Conservation (phyloP, 2,113 vertebrate genomes). For the Empidonax traillii region DNA sequence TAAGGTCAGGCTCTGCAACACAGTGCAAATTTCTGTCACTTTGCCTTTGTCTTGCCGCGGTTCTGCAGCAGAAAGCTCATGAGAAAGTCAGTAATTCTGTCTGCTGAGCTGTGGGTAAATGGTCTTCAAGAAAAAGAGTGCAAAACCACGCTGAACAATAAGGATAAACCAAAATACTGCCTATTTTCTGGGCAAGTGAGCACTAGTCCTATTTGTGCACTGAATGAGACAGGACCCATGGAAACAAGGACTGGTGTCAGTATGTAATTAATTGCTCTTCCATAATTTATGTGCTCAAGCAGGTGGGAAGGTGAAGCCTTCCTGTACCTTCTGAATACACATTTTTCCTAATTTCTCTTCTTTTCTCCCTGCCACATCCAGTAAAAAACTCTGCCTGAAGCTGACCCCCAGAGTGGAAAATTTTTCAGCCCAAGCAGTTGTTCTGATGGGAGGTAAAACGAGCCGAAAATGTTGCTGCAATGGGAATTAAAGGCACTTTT, state of each 20-base stretch:
- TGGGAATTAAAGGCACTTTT: not conserved
- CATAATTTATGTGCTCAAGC: not conserved
- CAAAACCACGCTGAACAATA: not conserved
- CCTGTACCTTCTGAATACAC: not conserved
- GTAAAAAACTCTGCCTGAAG: not conserved
- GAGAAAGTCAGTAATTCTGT: slow-evolving; percentile 8
- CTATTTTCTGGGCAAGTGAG: not conserved
- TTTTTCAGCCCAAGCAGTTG: not conserved
- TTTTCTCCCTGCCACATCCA: not conserved
- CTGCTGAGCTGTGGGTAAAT: not conserved
- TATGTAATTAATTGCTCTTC: not conserved
- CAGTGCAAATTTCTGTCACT: slow-evolving; percentile 3
- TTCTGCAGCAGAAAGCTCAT: not conserved
- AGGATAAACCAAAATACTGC: not conserved
- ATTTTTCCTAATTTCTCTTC: not conserved
- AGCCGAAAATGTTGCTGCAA: not conserved
- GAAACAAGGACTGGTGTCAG: not conserved
- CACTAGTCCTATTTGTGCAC: not conserved
- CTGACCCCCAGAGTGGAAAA: not conserved
- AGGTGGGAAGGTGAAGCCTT: not conserved
- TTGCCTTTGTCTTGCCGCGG: slow-evolving; percentile 17
- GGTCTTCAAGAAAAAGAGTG: not conserved
- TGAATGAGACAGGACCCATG: not conserved
- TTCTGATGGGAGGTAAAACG: not conserved
- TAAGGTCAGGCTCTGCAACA: slow-evolving; percentile 31